A percentile compares a stretch with the other conserved stretches of the same genome.
These are phyloP conservation scores for Galerucella calmariensis DNA, from an alignment of 2,888 invertebrate species.

Conservation along the genomic window DNA sequence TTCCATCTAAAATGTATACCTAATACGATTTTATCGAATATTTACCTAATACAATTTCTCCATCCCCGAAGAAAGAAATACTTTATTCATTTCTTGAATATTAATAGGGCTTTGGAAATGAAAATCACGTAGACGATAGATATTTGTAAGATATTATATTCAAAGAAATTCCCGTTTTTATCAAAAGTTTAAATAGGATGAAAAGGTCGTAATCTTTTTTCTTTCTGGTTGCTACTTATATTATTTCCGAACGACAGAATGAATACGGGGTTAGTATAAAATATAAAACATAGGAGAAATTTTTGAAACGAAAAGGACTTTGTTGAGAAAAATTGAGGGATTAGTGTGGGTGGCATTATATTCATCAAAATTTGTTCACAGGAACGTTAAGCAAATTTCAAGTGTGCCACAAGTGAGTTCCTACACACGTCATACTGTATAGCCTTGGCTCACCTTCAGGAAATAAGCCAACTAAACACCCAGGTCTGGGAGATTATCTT, in stretches of 20 bases:
- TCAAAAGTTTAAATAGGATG: not conserved
- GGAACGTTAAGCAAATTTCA: no score
- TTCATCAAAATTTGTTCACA: no score
- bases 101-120: not conserved
- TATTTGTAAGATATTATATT: not conserved
- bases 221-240: no score
- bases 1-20: not conserved
- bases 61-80: slow-evolving; percentile 3
- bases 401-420: no score
- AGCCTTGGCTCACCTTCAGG: no score
- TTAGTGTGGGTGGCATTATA: no score
- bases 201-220: not conserved
- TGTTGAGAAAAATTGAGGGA: no score
- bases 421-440: no score
- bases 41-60: slow-evolving; percentile 8
- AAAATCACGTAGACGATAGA: slow-evolving; percentile 7
- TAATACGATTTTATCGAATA: slow-evolving; percentile 6
- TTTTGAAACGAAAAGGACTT: no score
- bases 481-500: no score
- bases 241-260: no score
- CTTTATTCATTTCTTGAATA: slow-evolving; percentile 3
- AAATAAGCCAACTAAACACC: no score
- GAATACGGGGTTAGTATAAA: not conserved
- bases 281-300: not conserved
- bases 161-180: not conserved